These are phyloP conservation scores for Camelus dromedarius DNA, from an alignment of 2,113 vertebrate genomes.

Conservation along the genomic window DNA sequence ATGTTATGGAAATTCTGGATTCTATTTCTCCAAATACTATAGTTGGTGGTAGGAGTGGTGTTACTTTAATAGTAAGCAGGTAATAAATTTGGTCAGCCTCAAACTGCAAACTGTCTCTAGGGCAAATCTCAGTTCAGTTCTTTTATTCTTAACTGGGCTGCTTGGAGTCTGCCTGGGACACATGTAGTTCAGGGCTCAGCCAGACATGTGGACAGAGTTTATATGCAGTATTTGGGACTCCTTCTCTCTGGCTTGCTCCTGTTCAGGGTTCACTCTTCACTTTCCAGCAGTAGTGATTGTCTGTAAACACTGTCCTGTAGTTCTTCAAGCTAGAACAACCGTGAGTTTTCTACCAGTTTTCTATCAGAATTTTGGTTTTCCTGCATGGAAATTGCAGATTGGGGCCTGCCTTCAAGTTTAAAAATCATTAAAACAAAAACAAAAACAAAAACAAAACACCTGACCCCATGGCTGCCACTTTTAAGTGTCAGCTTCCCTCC, in stretches of 20 bases:
- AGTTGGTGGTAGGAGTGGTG: not conserved
- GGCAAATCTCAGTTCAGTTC: not conserved
- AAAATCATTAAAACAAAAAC: not conserved
- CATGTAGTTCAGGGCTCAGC: not conserved
- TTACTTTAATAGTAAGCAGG: not conserved
- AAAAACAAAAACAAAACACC: not conserved
- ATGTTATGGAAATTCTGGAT: not conserved
- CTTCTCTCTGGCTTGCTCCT: not conserved
- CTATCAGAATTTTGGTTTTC: not conserved
- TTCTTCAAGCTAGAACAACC: not conserved
- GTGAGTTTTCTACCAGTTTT: not conserved
- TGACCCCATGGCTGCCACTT: not conserved
- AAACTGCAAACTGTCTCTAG: not conserved
- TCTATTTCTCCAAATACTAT: constrained; percentile 24
- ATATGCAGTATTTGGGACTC: not conserved
- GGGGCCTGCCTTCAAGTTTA: not conserved
- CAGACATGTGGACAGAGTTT: not conserved
- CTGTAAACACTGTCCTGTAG: not conserved
- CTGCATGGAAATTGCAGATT: not conserved
- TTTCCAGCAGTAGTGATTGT: not conserved
- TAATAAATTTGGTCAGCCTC: not conserved
- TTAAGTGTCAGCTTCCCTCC: not conserved
- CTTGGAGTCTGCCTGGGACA: not conserved
- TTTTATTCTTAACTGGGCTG: not conserved
- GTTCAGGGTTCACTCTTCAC: not conserved